These are phyloP conservation scores for Scaptomyza montana DNA, from an alignment of 1,140 invertebrate genomes.

Conservation along the genomic window DNA sequence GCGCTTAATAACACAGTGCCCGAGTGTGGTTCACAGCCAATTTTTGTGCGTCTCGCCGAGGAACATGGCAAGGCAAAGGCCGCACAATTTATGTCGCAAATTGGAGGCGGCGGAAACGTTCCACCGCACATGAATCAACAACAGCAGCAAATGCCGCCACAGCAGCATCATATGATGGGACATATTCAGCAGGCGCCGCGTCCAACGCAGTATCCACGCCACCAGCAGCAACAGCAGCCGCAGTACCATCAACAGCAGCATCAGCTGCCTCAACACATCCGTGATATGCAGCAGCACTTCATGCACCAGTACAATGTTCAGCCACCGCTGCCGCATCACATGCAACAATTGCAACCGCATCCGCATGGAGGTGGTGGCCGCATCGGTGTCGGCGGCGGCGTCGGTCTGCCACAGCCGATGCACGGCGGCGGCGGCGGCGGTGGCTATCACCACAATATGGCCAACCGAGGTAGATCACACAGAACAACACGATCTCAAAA, in stretches of 20 bases:
- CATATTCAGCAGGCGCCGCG: conserved; percentile 25
- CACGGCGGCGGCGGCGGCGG: conserved; percentile 27
- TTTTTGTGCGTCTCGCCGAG: conserved; percentile 93
- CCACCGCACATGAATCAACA: conserved; percentile 31
- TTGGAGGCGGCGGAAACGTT: conserved; percentile 10
- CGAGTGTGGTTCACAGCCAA: conserved; percentile 91
- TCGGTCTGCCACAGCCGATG: conserved; percentile 31
- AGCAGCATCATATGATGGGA: conserved; percentile 14
- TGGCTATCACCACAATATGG: conserved; percentile 78
- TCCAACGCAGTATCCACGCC: conserved; percentile 22
- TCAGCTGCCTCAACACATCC: conserved; percentile 30
- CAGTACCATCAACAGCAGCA: conserved; percentile 37
- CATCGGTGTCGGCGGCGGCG: conserved; percentile 33
- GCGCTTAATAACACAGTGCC: conserved; percentile 93
- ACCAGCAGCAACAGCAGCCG: conserved; percentile 7
- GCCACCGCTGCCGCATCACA: conserved; percentile 52
- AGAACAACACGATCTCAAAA: conserved; percentile 83
- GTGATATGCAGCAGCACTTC: conserved; percentile 37
- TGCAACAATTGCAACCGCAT: conserved; percentile 70
- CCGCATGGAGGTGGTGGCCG: conserved; percentile 48
- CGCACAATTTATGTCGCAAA: conserved; percentile 74
- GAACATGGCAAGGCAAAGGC: conserved; percentile 96
- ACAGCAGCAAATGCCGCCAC: conserved; percentile 22
- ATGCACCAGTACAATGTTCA: conserved; percentile 34
- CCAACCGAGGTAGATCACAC: conserved; percentile 84